phyloP scores from a whole-genome alignment of 2,888 invertebrate genomes.

The Eudasyphora cyanicolor region DNA sequence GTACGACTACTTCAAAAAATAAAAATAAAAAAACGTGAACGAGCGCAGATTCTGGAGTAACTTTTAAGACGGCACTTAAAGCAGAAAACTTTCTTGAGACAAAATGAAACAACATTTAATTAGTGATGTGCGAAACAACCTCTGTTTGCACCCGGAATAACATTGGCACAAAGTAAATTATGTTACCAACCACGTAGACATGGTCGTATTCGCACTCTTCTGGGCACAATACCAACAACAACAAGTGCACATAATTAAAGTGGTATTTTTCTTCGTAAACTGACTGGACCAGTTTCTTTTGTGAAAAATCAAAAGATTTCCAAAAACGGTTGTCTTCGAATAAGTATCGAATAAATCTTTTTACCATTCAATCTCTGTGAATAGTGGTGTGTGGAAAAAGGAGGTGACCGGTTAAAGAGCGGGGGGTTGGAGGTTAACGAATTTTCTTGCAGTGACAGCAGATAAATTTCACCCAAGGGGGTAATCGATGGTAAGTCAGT shows the following conservation, averaged over 20 bases:
- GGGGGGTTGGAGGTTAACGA: constrained; percentile 48
- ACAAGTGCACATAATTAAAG: neutral
- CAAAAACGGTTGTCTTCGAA: neutral
- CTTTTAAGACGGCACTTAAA: constrained; percentile 58
- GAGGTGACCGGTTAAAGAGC: neutral
- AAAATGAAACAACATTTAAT: constrained; percentile 69
- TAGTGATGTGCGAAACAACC: constrained; percentile 68
- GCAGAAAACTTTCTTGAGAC: constrained; percentile 52
- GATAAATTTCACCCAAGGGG: constrained; percentile 80
- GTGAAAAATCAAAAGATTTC: neutral
- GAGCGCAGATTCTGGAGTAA: constrained; percentile 35
- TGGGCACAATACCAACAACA: neutral
- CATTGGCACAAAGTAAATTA: constrained; percentile 31
- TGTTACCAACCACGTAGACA: constrained; percentile 12
- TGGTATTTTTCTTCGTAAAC: too few species aligned
- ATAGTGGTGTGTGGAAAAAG: constrained; percentile 16
- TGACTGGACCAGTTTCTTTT: neutral
- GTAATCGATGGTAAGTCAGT: constrained; percentile 74
- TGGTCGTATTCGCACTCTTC: neutral
- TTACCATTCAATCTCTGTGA: constrained; percentile 56
- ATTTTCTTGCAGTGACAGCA: constrained; percentile 73
- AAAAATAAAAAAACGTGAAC: constrained; percentile 31
- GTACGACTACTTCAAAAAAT: constrained; percentile 24
- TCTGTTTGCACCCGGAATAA: constrained; percentile 64
- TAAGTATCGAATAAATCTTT: constrained; percentile 57